phyloP scores from a whole-genome alignment of 2,888 invertebrate species.

The Plebejus melissa region DNA sequence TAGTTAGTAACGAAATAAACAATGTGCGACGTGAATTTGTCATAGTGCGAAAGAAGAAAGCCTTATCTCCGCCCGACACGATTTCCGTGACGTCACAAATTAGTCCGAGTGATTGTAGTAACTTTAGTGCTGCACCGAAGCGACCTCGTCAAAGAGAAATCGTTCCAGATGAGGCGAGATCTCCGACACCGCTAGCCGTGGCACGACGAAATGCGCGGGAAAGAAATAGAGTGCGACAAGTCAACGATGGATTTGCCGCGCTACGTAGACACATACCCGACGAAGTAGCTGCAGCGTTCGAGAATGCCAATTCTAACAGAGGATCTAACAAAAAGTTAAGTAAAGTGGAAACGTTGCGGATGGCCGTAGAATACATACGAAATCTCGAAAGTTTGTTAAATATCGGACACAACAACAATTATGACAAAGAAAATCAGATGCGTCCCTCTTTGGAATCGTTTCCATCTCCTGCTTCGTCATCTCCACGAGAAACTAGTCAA shows the following conservation, averaged over 20 bases:
- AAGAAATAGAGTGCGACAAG: conserved; percentile 94
- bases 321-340: conserved; percentile 88
- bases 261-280: conserved; percentile 92
- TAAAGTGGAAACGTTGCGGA: conserved; percentile 92
- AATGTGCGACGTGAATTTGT: conserved; percentile 72
- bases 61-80: conserved; percentile 56
- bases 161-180: conserved; percentile 67
- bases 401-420: conserved; percentile 70
- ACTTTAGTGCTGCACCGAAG: conserved; percentile 55
- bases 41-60: conserved; percentile 75
- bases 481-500: conserved; percentile 73
- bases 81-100: conserved; percentile 70
- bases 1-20: conserved; percentile 64
- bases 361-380: conserved; percentile 94
- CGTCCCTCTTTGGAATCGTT: conserved; percentile 69
- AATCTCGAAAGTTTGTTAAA: conserved; percentile 87
- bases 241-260: conserved; percentile 94
- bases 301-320: conserved; percentile 81
- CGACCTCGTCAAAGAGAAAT: conserved; percentile 62
- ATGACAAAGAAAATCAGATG: conserved; percentile 71
- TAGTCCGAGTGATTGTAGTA: conserved; percentile 55
- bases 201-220: conserved; percentile 95
- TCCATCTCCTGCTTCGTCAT: conserved; percentile 74
- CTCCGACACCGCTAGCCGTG: conserved; percentile 88
- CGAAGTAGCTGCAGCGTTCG: conserved; percentile 85